phyloP scores from a whole-genome alignment of 1,140 invertebrate genomes.

The Drosophila navojoa region DNA sequence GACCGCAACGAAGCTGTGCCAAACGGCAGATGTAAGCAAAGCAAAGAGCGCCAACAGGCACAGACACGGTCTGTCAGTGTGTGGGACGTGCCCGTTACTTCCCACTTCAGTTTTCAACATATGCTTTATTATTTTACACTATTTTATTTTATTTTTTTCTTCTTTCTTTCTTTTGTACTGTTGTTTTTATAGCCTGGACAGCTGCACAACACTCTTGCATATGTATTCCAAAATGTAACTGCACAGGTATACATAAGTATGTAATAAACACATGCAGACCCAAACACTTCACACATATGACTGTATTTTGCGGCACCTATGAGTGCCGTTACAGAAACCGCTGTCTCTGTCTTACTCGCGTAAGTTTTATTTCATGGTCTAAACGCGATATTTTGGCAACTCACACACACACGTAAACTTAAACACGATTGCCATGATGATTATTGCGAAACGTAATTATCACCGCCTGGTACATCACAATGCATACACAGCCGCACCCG shows the following conservation, averaged over 20 bases:
- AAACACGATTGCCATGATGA: conserved; percentile 34
- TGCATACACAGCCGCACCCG: background rate
- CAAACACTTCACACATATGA: background rate
- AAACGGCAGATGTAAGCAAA: conserved; percentile 46
- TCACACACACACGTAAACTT: conserved; percentile 6
- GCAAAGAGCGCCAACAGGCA: conserved; percentile 31
- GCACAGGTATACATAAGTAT: background rate
- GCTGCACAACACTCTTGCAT: conserved; percentile 23
- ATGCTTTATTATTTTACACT: conserved; percentile 37
- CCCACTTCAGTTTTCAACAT: conserved; percentile 34
- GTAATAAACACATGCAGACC: conserved; percentile 1
- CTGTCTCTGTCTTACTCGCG: conserved; percentile 4
- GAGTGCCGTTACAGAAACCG: conserved; percentile 20
- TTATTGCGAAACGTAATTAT: conserved; percentile 43
- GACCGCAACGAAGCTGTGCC: conserved; percentile 41
- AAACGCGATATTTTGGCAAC: conserved; percentile 42
- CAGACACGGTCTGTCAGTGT: conserved; percentile 18
- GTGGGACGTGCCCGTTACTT: conserved; percentile 48
- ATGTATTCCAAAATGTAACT: conserved; percentile 10
- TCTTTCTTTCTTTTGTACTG: conserved; percentile 9
- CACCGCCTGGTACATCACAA: conserved; percentile 17
- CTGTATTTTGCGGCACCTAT: conserved; percentile 21
- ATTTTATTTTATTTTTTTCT: background rate
- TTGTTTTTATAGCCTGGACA: conserved; percentile 17
- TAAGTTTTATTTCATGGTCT: conserved; percentile 27